Conservation (phyloP, 2,888 invertebrate genomes). For the Rhimphoctona megacephalus region DNA sequence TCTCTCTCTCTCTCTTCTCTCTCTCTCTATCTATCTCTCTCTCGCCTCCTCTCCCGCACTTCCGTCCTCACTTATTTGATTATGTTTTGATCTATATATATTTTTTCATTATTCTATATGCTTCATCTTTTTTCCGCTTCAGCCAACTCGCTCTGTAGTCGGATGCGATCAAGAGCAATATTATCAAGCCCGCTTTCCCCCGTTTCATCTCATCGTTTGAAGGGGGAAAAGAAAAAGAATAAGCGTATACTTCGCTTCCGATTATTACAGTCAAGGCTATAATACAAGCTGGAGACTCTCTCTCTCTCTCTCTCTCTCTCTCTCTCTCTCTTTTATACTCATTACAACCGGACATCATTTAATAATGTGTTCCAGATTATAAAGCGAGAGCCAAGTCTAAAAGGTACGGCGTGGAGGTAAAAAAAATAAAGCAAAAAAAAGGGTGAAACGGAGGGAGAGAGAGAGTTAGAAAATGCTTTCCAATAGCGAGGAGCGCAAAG, state of each 20-base stretch:
- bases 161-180: slow-evolving; percentile 59
- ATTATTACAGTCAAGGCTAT: slow-evolving; percentile 43
- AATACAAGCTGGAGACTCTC: background rate
- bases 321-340: slow-evolving; percentile 13
- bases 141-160: background rate
- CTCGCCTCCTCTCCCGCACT: background rate
- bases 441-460: background rate
- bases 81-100: background rate
- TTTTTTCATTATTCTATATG: slow-evolving; percentile 11
- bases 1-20: background rate
- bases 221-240: slow-evolving; percentile 18
- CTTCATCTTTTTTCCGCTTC: slow-evolving; percentile 7
- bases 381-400: slow-evolving; percentile 40
- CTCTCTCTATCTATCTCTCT: no score
- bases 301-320: background rate
- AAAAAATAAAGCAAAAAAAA: background rate
- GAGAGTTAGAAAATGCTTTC: slow-evolving; percentile 40
- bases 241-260: slow-evolving; percentile 42
- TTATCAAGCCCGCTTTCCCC: slow-evolving; percentile 43
- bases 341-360: slow-evolving; percentile 66
- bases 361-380: slow-evolving; percentile 67
- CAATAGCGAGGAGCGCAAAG: slow-evolving; percentile 45
- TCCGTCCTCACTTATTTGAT: background rate
- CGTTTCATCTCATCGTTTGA: slow-evolving; percentile 52
- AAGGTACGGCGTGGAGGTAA: slow-evolving; percentile 4